Evolutionary conservation across 1,140 invertebrate species (phyloP), one percentile per base, ranked within the genome.

Genomic region (Stenopsyche tienmushanensis): DNA sequence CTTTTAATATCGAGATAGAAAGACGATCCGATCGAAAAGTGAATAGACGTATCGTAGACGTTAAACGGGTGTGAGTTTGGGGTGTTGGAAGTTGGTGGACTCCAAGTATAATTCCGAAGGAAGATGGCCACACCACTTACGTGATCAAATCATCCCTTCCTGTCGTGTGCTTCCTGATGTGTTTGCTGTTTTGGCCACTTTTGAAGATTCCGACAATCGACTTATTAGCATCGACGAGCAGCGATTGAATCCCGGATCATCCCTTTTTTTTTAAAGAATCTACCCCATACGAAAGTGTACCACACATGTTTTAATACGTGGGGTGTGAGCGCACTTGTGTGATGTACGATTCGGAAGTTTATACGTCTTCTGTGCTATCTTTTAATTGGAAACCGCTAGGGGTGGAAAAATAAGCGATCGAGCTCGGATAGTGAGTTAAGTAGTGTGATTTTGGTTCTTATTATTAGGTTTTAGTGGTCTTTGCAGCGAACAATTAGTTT

Each of bases 381-480:
- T 67, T 67, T 67, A 67, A 67, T 67, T 67, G 65, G 65, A 67
- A 64, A 67, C 42, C 59, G 52, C 65, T 41, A 23, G 53, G 26
- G 58, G 21, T 45, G 41, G 57, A 60, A 60, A 60, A 60, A 60
- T 60, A 60, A 29, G 47, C 44, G 57, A 60, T 60, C 21, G 29
- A 15, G 21, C 21, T 23, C 17, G 29, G 57, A 66, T 50, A 65
- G 55, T 10, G 18, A 24, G 18, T 34, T 34, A 34, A 34, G 29
- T 34, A 7, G 29, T 34, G 29, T 34, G 29, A 34, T 34, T 34
- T 34, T 13, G 13, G 29, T 34, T 34, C 29, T 34, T 34, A 34
- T 34, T 34, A 34, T 34, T 34, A 34, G 29, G 29, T 34, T 34
- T 34, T 34, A 5, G 5, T 34, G 29, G 29, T 34, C 29, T 34